Evolutionary conservation across 30 jellyfish, hydroid and myxozoan species (phyloP), one percentile per base, ranked within the genome.

Genomic region (Aurelia coerulea): DNA sequence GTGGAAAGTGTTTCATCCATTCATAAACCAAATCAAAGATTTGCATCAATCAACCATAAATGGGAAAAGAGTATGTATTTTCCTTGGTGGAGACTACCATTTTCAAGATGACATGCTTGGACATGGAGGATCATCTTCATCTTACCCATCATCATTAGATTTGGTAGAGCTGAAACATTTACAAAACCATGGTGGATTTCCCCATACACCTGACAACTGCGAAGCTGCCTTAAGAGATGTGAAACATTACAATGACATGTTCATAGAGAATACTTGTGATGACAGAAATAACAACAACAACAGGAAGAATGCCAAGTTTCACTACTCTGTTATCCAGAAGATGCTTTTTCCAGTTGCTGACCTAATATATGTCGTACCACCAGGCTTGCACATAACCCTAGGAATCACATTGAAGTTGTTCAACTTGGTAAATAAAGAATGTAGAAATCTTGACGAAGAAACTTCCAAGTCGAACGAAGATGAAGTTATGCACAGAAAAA

Each of bases 1-100:
- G n/a, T n/a, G n/a, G n/a, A n/a, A 67, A 67, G 78, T 67, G 41
- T 67, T 67, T 67, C 50, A 67, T 18, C 78, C 78, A 67, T 67
- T 19, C 78, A 67, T 37, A 2, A 33, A 67, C 10, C 78, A 23
- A 32, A 67, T 67, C 15, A 33, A 17, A n/a, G 78, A 6, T 17
- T 2, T 67, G 14, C 50, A 67, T 19, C 53, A 67, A 14, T 19
- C 41, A 33, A n/a, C 39, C 23, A 67, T 67, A 37, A 5, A 19
- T 19, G 78, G 78, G 50, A 67, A 67, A 33, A 46, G 41, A 67
- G 34, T 67, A 32, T 15, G 10, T 17, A 67, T 67, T 15, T 67
- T 67, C 50, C 50, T 67, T 33, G 78, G 78, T 15, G 59, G 78
- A 6, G 78, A 67, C 54, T 67, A n/a, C 8, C 23, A 67, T 67